Conservation (phyloP, 2,113 vertebrate genomes). For the Toxotes jaculatrix region DNA sequence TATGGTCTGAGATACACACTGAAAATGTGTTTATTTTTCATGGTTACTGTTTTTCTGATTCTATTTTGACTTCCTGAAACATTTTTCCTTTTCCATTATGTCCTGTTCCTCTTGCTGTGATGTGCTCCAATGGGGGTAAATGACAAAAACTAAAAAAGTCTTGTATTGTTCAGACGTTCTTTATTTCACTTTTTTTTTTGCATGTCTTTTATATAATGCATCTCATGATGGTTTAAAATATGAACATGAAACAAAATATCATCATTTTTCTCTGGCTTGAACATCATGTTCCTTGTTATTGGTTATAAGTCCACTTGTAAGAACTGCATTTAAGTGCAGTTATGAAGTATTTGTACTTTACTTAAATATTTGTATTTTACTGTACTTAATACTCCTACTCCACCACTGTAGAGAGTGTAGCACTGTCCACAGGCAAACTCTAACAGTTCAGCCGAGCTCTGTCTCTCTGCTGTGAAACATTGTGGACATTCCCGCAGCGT, state of each 20-base stretch:
- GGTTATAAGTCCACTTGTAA: too few relatives aligned
- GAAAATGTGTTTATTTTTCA: background rate
- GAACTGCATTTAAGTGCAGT: too few relatives aligned
- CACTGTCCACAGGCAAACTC: too few relatives aligned
- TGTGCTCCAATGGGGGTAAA: background rate
- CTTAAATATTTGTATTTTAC: too few relatives aligned
- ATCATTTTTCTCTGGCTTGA: background rate
- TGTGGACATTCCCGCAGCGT: slow-evolving; percentile 42
- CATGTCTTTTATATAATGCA: background rate
- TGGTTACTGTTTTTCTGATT: background rate
- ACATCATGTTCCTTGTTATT: background rate
- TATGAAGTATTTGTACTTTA: too few relatives aligned
- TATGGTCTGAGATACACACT: background rate
- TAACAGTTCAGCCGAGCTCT: too few relatives aligned
- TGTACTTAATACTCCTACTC: too few relatives aligned
- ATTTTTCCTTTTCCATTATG: background rate
- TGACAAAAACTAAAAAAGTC: background rate
- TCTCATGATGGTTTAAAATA: background rate
- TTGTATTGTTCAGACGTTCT: background rate
- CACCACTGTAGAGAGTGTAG: too few relatives aligned
- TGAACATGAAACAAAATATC: too few relatives aligned
- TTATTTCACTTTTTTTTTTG: background rate
- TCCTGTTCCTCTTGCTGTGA: too few relatives aligned
- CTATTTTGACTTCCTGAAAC: background rate
- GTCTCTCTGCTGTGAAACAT: slow-evolving; percentile 5